phyloP scores from a whole-genome alignment of 2,797 vertebrate species.

The Gobionotothen gibberifrons region DNA sequence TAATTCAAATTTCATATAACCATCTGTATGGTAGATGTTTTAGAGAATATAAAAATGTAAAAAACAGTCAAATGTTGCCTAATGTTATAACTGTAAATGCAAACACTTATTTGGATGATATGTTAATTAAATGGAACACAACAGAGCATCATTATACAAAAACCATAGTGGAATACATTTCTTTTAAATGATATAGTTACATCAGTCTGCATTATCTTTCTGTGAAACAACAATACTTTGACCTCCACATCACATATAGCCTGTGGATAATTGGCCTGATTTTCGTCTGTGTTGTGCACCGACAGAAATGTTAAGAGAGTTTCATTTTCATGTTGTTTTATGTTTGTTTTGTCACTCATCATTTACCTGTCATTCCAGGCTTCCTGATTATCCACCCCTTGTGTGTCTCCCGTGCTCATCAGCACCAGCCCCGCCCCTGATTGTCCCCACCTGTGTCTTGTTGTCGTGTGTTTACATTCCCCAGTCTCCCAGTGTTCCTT shows the following conservation, averaged over 20 bases:
- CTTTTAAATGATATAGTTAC: neutral
- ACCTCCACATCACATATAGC: constrained; percentile 28
- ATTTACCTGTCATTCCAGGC: no score
- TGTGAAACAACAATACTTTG: constrained; percentile 4
- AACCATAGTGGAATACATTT: neutral
- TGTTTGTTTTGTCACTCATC: no score
- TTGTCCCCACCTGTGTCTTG: no score
- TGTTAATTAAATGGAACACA: neutral
- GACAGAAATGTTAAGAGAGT: no score
- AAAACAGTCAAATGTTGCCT: neutral
- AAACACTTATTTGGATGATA: neutral
- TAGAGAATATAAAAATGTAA: neutral
- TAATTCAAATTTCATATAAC: neutral
- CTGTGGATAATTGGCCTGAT: constrained; percentile 53
- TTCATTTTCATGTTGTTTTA: no score
- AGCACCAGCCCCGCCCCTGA: no score
- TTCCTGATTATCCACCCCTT: no score
- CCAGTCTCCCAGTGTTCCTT: no score
- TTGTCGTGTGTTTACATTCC: no score
- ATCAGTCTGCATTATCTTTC: neutral
- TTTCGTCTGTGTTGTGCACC: constrained; percentile 12
- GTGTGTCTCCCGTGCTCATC: no score
- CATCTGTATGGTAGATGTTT: neutral
- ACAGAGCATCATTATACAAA: neutral
- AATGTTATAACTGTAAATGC: neutral